These are phyloP conservation scores for Hipposideros armiger DNA, from an alignment of 2,113 vertebrate genomes.

Conservation along the genomic window DNA sequence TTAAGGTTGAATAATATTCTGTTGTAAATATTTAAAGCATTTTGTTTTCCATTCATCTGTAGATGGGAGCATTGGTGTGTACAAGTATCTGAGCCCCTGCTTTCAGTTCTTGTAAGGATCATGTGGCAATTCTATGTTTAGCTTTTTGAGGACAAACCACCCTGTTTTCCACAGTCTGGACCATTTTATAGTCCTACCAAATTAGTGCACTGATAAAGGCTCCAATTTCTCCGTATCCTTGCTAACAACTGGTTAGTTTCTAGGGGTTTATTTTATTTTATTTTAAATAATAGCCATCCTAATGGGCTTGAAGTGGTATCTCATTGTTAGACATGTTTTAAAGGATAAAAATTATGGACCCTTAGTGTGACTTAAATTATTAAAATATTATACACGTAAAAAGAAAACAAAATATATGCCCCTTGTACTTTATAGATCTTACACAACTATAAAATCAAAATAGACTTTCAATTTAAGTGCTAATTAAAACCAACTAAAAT, in stretches of 20 bases:
- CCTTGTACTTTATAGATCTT: not conserved
- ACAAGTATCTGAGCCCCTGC: not conserved
- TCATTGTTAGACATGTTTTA: not conserved
- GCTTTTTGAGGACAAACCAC: too few relatives aligned
- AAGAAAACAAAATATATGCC: not conserved
- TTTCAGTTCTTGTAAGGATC: not conserved
- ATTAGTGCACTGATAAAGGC: not conserved
- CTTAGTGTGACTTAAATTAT: conserved; percentile 20
- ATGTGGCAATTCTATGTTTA: not conserved
- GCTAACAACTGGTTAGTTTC: not conserved
- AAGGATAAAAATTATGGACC: not conserved
- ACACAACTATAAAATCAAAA: conserved; percentile 11
- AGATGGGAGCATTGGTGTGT: not conserved
- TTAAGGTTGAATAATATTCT: not conserved
- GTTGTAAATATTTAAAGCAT: not conserved
- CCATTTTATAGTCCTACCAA: not conserved
- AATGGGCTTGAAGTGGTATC: not conserved
- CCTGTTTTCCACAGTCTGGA: not conserved
- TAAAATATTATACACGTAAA: not conserved
- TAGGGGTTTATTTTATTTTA: not conserved
- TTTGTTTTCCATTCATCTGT: not conserved
- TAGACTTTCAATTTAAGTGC: not conserved
- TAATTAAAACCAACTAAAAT: not conserved
- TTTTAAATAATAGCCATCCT: not conserved
- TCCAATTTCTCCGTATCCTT: not conserved